Evolutionary conservation across 2,888 invertebrate genomes (phyloP).

Genomic region (Spisula solida): DNA sequence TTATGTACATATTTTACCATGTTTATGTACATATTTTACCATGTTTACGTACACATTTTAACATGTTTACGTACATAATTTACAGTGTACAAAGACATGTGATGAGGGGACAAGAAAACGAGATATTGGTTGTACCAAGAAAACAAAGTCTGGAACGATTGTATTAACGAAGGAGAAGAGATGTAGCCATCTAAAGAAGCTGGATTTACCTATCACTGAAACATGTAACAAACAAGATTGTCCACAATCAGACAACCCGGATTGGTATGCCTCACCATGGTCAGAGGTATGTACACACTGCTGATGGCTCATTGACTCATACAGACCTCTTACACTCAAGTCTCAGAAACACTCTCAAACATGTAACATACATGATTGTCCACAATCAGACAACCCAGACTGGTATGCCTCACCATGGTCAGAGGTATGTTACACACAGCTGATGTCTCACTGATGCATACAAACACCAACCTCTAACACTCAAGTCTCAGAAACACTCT

Average conservation of each 20-base stretch:
- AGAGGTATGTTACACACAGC: constrained; percentile 60
- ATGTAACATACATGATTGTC: constrained; percentile 69
- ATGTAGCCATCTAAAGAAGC: constrained; percentile 67
- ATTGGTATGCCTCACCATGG: constrained; percentile 78
- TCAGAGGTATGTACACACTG: constrained; percentile 67
- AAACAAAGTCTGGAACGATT: constrained; percentile 49
- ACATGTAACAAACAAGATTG: constrained; percentile 68
- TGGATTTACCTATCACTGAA: constrained; percentile 61
- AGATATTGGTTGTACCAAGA: constrained; percentile 67
- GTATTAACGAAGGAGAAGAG: constrained; percentile 59
- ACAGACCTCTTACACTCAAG: too few species aligned
- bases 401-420: constrained; percentile 79
- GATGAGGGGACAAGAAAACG: constrained; percentile 70
- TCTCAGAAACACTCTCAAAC: constrained; percentile 38
- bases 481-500: too few species aligned
- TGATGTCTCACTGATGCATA: too few species aligned
- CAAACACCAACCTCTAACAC: too few species aligned
- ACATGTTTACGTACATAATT: constrained; percentile 13
- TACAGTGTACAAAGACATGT: constrained; percentile 79
- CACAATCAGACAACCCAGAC: constrained; percentile 53
- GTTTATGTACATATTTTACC: too few species aligned
- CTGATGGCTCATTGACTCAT: too few species aligned
- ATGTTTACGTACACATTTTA: too few species aligned
- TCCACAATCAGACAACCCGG: constrained; percentile 56
- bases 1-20: too few species aligned